Evolutionary conservation across 1,140 invertebrate genomes (phyloP).

Genomic region (Ridgeia piscesae): DNA sequence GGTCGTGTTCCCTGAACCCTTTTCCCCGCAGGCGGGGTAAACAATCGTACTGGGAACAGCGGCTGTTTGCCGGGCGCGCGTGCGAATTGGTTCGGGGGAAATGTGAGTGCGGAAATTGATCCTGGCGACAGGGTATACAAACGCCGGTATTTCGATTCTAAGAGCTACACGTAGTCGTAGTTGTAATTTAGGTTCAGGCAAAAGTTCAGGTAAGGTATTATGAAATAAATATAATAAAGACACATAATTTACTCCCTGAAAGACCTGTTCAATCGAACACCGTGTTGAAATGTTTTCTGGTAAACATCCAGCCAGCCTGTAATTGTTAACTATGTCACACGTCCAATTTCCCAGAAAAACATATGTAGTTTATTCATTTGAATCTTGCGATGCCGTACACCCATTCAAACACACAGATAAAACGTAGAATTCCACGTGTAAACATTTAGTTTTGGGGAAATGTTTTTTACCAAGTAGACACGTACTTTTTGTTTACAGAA

Average conservation of each 20-base stretch:
- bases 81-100: not conserved
- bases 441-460: not conserved
- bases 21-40: not conserved
- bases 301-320: no score
- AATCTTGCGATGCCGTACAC: not conserved
- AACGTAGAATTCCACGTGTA: not conserved
- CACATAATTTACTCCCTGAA: no score
- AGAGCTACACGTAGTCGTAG: no score
- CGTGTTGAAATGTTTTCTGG: no score
- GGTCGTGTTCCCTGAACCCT: not conserved
- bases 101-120: not conserved
- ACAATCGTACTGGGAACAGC: not conserved
- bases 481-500: not conserved
- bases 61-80: not conserved
- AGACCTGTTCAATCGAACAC: no score
- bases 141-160: not conserved
- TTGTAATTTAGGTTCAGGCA: no score
- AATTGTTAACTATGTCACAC: not conserved
- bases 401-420: no score
- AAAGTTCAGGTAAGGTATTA: no score
- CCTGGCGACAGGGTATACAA: not conserved
- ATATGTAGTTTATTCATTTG: not conserved
- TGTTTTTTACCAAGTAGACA: not conserved
- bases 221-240: no score
- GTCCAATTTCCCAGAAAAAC: not conserved